These are phyloP conservation scores for Campopleginae sp. DNA, from an alignment of 2,888 invertebrate genomes.

Conservation along the genomic window DNA sequence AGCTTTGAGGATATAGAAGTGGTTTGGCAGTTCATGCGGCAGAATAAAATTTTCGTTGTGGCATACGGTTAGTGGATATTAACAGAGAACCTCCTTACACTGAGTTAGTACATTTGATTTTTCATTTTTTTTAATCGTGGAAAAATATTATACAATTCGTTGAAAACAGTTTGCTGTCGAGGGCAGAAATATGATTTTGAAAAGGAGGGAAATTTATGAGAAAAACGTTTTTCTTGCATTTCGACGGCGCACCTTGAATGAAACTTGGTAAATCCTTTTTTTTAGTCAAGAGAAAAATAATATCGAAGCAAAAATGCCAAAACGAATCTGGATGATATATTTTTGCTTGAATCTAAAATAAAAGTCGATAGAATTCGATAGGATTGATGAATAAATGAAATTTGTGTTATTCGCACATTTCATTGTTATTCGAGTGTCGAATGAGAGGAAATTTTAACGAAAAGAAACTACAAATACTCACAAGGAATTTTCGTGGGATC, in stretches of 20 bases:
- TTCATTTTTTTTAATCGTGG: background rate
- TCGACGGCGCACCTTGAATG: background rate
- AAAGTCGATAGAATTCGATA: background rate
- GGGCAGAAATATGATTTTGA: background rate
- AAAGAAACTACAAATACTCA: conserved; percentile 57
- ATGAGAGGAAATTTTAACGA: background rate
- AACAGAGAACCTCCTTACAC: conserved; percentile 22
- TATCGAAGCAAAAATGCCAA: background rate
- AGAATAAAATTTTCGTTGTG: conserved; percentile 39
- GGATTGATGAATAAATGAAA: background rate
- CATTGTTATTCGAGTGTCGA: background rate
- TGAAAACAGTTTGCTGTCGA: background rate
- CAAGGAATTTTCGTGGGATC: conserved; percentile 55
- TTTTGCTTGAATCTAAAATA: background rate
- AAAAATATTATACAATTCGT: background rate
- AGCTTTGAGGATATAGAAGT: conserved; percentile 21
- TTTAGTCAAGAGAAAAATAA: background rate
- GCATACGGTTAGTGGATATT: conserved; percentile 4
- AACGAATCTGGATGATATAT: background rate
- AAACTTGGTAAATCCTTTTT: background rate
- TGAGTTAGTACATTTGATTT: conserved; percentile 51
- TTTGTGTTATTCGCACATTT: background rate
- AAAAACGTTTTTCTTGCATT: background rate
- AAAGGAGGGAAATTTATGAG: background rate
- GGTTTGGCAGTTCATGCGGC: conserved; percentile 44